Base-by-base conservation (phyloP, 2,113 vertebrate species). In the Sinosuthora webbiana region DNA sequence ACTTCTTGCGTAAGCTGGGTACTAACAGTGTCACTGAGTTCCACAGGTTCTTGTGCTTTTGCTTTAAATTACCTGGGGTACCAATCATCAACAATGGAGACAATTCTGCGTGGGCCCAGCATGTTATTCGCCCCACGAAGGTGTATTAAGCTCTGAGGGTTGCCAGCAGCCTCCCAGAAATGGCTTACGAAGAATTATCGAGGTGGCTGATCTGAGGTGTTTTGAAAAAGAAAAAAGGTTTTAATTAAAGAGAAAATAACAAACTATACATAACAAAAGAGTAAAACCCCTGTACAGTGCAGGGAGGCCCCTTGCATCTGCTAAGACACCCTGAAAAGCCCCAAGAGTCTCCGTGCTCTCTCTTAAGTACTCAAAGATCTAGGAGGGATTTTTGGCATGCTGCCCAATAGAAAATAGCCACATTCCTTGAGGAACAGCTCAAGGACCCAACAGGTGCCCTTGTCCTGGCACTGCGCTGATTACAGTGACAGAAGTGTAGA, bases 1-100 rank as follows among this genome's bases (percentile, higher is more conserved):
- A 10, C 41, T 80, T 35, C 27, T 28, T 30, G 14, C 9, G 0
- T 45, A 74, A 83, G 35, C 42, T 64, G 68, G 41, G 53, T 45
- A 5, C 28, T 27, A 35, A 27, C 42, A 87, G 35, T 7, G 45
- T 47, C 75, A 50, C 30, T 0, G 1, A 0, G 0, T 69, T 73
- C 56, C 37, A 35, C 77, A 49, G 69, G n/a, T 1, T 22, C 65
- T 47, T 45, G 16, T 86, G 44, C 0, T 55, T 82, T 67, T 89
- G 9, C 20, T 77, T 86, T 47, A 39, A 42, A 74, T 89, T 71
- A 5, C 47, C 56, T 68, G n/a, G n/a, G 12, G 10, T 41, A 65
- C 14, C 15, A 52, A 7, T 39, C 37, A 33, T 33, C 25, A 6
- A 14, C 35, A 56, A 3, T 13, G n/a, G 56, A 24, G 35, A n/a